phyloP scores from a whole-genome alignment of 2,888 invertebrate genomes.

The Euzetes globulus region DNA sequence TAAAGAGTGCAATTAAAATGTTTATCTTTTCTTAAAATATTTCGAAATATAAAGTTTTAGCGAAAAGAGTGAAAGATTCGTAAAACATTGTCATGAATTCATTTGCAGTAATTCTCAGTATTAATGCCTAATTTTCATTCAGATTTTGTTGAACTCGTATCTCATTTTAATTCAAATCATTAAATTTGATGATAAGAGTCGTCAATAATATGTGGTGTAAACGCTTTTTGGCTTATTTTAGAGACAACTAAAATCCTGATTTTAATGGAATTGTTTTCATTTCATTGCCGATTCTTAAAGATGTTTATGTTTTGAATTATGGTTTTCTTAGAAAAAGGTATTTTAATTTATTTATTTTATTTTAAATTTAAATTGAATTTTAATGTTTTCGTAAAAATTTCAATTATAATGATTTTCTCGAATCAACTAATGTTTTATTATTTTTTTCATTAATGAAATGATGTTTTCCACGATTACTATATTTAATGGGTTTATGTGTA shows the following conservation, averaged over 20 bases:
- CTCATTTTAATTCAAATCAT: neutral
- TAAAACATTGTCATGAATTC: too few species aligned
- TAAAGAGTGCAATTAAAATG: constrained; percentile 18
- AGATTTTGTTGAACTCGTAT: neutral
- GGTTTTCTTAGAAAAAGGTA: neutral
- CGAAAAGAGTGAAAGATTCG: neutral
- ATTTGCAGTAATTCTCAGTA: neutral
- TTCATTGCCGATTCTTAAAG: neutral
- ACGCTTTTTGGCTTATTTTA: too few species aligned
- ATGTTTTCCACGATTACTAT: neutral
- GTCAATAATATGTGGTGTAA: too few species aligned
- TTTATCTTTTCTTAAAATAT: neutral
- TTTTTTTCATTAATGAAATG: constrained; percentile 6
- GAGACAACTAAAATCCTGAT: neutral
- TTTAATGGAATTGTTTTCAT: neutral
- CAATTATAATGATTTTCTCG: constrained; percentile 1
- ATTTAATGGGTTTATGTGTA: neutral
- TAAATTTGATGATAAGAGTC: neutral
- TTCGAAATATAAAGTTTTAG: neutral
- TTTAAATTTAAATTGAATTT: constrained; percentile 7
- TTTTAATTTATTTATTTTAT: constrained; percentile 7
- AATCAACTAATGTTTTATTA: constrained; percentile 13
- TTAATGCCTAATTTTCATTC: neutral
- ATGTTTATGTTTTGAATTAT: neutral
- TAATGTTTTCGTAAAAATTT: neutral